Conservation (phyloP, 2,113 vertebrate species). For the Australoheros scitulus region DNA sequence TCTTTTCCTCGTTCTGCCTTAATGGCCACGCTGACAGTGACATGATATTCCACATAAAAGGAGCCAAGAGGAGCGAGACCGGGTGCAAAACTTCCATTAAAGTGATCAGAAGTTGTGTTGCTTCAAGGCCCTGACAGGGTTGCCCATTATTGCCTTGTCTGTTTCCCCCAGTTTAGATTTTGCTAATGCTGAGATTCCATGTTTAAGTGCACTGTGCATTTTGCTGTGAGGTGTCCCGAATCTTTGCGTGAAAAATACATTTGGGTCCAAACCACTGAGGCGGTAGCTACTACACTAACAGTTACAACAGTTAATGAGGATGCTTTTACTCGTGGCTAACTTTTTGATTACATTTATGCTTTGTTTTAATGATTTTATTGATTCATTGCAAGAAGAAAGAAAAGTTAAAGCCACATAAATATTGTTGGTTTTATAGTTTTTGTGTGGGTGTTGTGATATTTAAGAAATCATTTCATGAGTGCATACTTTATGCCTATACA, state of each 20-base stretch:
- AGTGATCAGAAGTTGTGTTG: constrained; percentile 66
- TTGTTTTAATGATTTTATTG: not conserved
- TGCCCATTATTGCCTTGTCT: constrained; percentile 49
- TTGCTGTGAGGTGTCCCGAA: constrained; percentile 12
- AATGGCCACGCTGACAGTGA: constrained; percentile 75
- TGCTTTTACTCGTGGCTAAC: not conserved
- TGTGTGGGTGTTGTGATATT: not conserved
- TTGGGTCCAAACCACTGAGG: not conserved
- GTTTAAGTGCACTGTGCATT: not conserved
- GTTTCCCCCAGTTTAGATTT: constrained; percentile 34
- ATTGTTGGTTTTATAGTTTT: not conserved
- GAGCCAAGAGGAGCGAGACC: constrained; percentile 54
- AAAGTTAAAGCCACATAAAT: not conserved
- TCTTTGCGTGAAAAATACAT: not conserved
- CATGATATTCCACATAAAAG: constrained; percentile 74
- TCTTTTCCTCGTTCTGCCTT: constrained; percentile 70
- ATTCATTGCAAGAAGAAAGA: not conserved
- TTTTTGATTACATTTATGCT: not conserved
- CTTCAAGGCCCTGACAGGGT: constrained; percentile 59
- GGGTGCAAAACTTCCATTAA: constrained; percentile 66
- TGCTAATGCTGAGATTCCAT: constrained; percentile 22
- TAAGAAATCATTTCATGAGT: not conserved
- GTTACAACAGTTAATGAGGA: not conserved
- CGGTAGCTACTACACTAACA: not conserved
- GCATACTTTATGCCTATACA: not conserved